Evolutionary conservation across 2,113 vertebrate species (phyloP).

Genomic region (Siniperca knerii): DNA sequence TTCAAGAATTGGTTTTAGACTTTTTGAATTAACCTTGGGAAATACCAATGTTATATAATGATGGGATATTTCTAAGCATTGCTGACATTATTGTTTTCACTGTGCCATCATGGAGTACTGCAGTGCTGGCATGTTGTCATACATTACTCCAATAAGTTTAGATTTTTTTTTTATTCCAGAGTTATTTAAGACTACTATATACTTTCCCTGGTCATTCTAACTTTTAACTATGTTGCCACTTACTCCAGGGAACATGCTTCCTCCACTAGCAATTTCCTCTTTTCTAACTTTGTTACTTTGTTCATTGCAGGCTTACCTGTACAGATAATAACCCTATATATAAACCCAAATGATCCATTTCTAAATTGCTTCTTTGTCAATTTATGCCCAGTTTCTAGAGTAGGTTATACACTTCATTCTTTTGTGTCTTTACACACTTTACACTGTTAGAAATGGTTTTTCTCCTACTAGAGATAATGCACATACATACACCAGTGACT

Average conservation of each 20-base stretch:
- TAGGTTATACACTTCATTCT: neutral
- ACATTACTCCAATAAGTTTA: neutral
- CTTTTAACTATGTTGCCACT: constrained; percentile 11
- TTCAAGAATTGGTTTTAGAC: neutral
- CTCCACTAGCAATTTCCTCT: constrained; percentile 22
- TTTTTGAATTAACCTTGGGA: constrained; percentile 21
- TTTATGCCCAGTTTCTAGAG: neutral
- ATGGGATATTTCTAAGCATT: neutral
- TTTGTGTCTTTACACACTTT: neutral
- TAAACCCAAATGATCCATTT: neutral
- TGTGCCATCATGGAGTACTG: neutral
- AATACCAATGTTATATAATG: neutral
- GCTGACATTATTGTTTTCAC: constrained; percentile 1
- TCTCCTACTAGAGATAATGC: too few species aligned
- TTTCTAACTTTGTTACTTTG: constrained; percentile 7
- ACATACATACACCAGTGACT: neutral
- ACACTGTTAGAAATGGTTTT: neutral
- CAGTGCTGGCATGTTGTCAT: neutral
- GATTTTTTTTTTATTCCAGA: neutral
- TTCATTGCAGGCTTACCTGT: neutral
- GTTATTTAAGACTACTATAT: neutral
- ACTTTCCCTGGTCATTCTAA: constrained; percentile 6
- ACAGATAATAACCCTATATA: neutral
- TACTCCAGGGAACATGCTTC: constrained; percentile 13
- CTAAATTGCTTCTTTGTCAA: constrained; percentile 1